Evolutionary conservation across 2,797 vertebrate genomes (phyloP), one percentile per base, ranked within the genome.

Genomic region (Galaxias olidus): DNA sequence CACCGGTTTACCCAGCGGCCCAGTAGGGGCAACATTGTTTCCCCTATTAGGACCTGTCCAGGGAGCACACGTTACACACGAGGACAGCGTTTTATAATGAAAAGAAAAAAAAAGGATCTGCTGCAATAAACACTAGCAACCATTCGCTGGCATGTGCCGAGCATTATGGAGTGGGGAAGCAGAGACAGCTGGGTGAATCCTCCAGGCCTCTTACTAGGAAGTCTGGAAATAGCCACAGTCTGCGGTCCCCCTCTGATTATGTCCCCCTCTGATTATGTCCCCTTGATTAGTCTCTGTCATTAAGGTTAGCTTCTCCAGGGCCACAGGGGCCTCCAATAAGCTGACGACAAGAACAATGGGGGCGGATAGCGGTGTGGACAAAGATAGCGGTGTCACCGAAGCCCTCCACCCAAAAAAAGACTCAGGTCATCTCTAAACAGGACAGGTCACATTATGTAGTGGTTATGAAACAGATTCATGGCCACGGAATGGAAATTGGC

Each of bases 401-500:
- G 18, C 10, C 51, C 9, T 11, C 13, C 30, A 30, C 30, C 30
- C 3, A n/a, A 30, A 2, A 30, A 30, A 30, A 30, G 30, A 30
- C 30, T 30, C 30, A 30, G 30, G 2, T 6, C 30, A 6, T 30
- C 30, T 30, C 30, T 6, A 30, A 30, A 30, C 30, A 30, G 30
- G 30, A 30, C 30, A 6, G 30, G 30, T 6, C 30, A 30, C 6
- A 6, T 30, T 30, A 30, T 30, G 5, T 14, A 12, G 11, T 52
- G 57, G 62, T 76, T 72, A 74, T 48, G 59, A 65, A 77, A 73
- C 72, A 30, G 15, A 50, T 45, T 48, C n/a, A n/a, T 61, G 58
- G 59, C 58, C 48, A 65, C 72, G 71, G n/a, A n/a, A n/a, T n/a
- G n/a, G n/a, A n/a, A n/a, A n/a, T n/a, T n/a, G n/a, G 62, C 13